These are phyloP conservation scores for Acleris sparsana DNA, from an alignment of 2,888 invertebrate genomes.

Conservation along the genomic window DNA sequence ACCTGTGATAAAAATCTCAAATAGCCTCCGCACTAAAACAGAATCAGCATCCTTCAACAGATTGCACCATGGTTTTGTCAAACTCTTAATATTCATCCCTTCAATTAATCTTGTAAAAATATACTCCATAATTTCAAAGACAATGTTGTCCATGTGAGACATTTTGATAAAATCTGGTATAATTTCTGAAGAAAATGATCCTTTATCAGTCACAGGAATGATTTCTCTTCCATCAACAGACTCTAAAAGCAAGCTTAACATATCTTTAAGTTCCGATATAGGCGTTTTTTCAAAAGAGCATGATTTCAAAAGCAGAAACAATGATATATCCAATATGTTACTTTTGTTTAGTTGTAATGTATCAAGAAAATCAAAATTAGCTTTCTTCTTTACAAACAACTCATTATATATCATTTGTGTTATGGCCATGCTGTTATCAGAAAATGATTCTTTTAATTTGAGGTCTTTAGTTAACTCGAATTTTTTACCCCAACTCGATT, in stretches of 20 bases:
- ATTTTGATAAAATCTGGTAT: constrained; percentile 62
- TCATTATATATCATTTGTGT: constrained; percentile 61
- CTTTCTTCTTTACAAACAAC: constrained; percentile 56
- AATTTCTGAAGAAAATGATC: constrained; percentile 56
- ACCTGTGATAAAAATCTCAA: constrained; percentile 78
- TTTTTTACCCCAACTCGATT: constrained; percentile 67
- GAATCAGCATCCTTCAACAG: constrained; percentile 65
- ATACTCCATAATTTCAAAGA: constrained; percentile 82
- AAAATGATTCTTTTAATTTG: constrained; percentile 47
- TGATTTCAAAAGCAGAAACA: constrained; percentile 73
- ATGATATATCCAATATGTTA: constrained; percentile 56
- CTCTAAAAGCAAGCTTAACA: constrained; percentile 71
- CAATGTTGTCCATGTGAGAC: constrained; percentile 73
- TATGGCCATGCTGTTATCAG: constrained; percentile 53
- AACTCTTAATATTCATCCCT: constrained; percentile 67
- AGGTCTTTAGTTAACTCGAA: constrained; percentile 54
- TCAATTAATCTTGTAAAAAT: constrained; percentile 78
- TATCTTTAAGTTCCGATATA: constrained; percentile 62
- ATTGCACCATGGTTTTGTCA: constrained; percentile 73
- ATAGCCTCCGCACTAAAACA: constrained; percentile 68
- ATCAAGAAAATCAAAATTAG: constrained; percentile 50
- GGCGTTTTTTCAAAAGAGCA: constrained; percentile 65
- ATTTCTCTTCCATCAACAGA: constrained; percentile 67
- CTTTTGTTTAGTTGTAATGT: constrained; percentile 33
- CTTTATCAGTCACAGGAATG: constrained; percentile 49